Conservation (phyloP, 2,797 vertebrate species). For the Helostoma temminkii region DNA sequence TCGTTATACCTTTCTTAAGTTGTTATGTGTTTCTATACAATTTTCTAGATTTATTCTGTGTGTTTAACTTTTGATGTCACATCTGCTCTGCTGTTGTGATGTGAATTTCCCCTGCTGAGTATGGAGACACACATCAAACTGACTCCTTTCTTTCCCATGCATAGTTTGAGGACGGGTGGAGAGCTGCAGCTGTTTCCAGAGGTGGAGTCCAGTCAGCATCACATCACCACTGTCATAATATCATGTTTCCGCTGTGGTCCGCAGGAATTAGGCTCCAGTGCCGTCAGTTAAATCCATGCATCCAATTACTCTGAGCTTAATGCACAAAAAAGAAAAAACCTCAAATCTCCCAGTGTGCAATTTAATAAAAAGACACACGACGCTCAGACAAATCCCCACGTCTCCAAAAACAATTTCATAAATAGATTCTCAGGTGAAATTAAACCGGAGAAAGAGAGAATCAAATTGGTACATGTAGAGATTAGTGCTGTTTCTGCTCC, state of each 20-base stretch:
- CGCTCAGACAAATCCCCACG: slow-evolving; percentile 43
- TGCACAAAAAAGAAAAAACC: slow-evolving; percentile 44
- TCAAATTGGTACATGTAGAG: not conserved
- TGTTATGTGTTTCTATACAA: too few relatives aligned
- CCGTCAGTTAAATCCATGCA: slow-evolving; percentile 52
- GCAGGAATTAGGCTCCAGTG: not conserved
- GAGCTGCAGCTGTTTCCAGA: slow-evolving; percentile 33
- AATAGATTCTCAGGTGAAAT: slow-evolving; percentile 51
- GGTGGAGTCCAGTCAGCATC: slow-evolving; percentile 30
- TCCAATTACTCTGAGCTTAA: slow-evolving; percentile 61
- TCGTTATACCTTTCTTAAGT: too few relatives aligned
- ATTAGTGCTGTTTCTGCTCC: slow-evolving; percentile 26
- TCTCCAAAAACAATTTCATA: slow-evolving; percentile 35
- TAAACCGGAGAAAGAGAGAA: slow-evolving; percentile 19
- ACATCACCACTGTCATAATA: slow-evolving; percentile 6
- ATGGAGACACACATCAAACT: slow-evolving; percentile 4
- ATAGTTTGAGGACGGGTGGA: slow-evolving; percentile 1
- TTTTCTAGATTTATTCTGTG: too few relatives aligned
- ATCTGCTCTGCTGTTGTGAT: too few relatives aligned
- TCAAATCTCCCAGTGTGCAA: slow-evolving; percentile 56
- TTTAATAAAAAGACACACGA: slow-evolving; percentile 45
- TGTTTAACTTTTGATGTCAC: too few relatives aligned
- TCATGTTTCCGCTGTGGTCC: slow-evolving; percentile 7
- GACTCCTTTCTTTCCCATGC: slow-evolving; percentile 8
- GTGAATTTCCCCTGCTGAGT: too few relatives aligned